These are phyloP conservation scores for Linyphia triangularis DNA, from an alignment of 2,888 invertebrate genomes.

Conservation along the genomic window DNA sequence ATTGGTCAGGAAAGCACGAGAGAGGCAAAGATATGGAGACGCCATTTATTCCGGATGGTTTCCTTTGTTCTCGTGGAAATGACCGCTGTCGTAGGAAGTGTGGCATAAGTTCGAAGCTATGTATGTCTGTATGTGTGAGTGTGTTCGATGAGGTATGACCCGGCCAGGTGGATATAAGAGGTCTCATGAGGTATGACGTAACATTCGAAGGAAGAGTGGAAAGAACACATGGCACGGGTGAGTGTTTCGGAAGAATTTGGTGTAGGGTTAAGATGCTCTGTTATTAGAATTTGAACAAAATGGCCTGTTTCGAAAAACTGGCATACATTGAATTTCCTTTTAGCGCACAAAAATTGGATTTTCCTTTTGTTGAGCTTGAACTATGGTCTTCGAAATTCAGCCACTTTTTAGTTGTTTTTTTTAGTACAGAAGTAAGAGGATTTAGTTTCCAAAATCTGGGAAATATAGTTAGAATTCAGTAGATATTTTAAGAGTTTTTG, in stretches of 20 bases:
- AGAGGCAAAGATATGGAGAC: slow-evolving; percentile 7
- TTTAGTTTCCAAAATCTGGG: too few relatives aligned
- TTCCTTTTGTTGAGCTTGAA: too few relatives aligned
- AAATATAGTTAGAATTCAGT: too few relatives aligned
- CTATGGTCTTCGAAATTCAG: too few relatives aligned
- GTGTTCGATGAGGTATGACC: slow-evolving; percentile 67
- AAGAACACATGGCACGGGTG: slow-evolving; percentile 63
- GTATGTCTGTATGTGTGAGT: not conserved
- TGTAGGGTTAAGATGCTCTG: not conserved
- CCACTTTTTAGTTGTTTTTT: too few relatives aligned
- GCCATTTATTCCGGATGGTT: slow-evolving; percentile 59
- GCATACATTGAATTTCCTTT: too few relatives aligned
- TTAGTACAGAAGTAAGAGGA: too few relatives aligned
- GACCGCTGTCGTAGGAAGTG: slow-evolving; percentile 25
- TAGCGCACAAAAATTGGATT: too few relatives aligned
- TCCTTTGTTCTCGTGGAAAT: slow-evolving; percentile 26
- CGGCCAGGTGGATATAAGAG: slow-evolving; percentile 54
- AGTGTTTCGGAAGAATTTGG: slow-evolving; percentile 31
- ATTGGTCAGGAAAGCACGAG: slow-evolving; percentile 9
- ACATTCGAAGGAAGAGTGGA: slow-evolving; percentile 46
- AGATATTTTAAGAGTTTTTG: too few relatives aligned
- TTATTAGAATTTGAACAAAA: not conserved
- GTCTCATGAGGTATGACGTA: slow-evolving; percentile 40
- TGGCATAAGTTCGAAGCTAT: slow-evolving; percentile 22
- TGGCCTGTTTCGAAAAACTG: too few relatives aligned